Conservation (phyloP, 2,797 vertebrate genomes). For the Furcifer pardalis region DNA sequence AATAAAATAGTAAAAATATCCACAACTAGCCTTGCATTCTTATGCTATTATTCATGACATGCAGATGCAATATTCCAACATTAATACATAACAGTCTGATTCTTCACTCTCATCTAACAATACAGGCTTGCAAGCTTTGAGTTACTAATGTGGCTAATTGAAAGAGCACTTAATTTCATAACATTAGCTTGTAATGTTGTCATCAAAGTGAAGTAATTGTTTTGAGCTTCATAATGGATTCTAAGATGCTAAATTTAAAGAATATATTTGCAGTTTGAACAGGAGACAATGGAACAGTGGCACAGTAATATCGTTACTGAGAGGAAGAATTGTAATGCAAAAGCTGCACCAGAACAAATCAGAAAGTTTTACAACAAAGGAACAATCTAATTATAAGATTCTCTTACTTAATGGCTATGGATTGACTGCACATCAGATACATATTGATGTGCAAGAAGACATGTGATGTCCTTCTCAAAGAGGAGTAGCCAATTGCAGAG, state of each 20-base stretch:
- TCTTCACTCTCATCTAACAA: conserved; percentile 15
- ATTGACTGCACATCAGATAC: neutral
- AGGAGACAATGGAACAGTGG: conserved; percentile 30
- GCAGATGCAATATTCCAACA: neutral
- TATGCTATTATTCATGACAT: neutral
- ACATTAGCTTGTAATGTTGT: conserved; percentile 26
- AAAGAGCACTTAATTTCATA: conserved; percentile 42
- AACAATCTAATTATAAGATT: neutral
- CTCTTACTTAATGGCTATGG: neutral
- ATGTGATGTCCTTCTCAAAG: neutral
- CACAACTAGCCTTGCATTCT: neutral
- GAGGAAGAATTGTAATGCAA: conserved; percentile 17
- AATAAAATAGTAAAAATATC: neutral
- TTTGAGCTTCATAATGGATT: conserved; percentile 33
- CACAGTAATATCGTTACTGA: conserved; percentile 18
- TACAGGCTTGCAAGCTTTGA: conserved; percentile 16
- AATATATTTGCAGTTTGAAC: conserved; percentile 38
- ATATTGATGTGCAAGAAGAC: neutral
- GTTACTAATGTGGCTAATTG: conserved; percentile 36
- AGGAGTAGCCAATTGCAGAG: neutral
- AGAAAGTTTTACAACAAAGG: conserved; percentile 7
- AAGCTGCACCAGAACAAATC: conserved; percentile 6
- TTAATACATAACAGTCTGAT: conserved; percentile 11
- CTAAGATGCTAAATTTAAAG: conserved; percentile 26
- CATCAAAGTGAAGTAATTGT: conserved; percentile 30